These are phyloP conservation scores for Corythucha ciliata DNA, from an alignment of 2,888 invertebrate species.

Conservation along the genomic window DNA sequence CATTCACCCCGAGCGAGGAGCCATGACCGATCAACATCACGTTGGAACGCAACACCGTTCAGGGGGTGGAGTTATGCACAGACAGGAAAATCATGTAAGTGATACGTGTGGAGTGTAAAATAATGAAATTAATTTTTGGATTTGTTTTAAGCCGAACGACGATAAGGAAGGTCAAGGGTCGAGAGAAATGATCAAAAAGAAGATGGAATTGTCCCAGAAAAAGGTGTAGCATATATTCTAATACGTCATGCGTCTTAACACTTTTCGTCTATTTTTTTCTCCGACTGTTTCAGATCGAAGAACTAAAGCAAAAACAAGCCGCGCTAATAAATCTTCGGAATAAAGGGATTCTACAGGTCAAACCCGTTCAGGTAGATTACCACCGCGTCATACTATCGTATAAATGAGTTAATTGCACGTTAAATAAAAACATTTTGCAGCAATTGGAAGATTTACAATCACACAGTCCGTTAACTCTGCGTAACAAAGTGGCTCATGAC, in stretches of 20 bases:
- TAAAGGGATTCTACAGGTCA: slow-evolving; percentile 41
- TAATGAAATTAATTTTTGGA: background rate
- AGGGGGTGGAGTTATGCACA: slow-evolving; percentile 21
- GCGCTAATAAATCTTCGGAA: slow-evolving; percentile 41
- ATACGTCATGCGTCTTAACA: background rate
- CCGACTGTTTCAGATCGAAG: slow-evolving; percentile 40
- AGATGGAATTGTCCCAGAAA: slow-evolving; percentile 53
- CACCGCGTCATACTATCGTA: slow-evolving; percentile 35
- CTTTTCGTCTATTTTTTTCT: background rate
- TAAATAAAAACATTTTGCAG: slow-evolving; percentile 30
- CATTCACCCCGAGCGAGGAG: slow-evolving; percentile 28
- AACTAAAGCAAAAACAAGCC: slow-evolving; percentile 52
- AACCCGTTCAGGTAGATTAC: slow-evolving; percentile 42
- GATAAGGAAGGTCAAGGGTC: background rate
- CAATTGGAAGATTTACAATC: slow-evolving; percentile 27
- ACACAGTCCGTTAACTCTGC: slow-evolving; percentile 23
- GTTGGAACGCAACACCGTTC: too few relatives aligned
- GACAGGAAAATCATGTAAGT: slow-evolving; percentile 28
- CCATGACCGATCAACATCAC: slow-evolving; percentile 22
- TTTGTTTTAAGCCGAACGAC: background rate
- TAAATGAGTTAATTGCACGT: slow-evolving; percentile 28
- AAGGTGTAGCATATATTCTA: slow-evolving; percentile 38
- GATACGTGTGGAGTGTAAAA: background rate
- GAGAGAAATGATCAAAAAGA: slow-evolving; percentile 44
- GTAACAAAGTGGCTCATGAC: slow-evolving; percentile 29